Base-by-base conservation (phyloP, 2,888 invertebrate species). In the Scaeva pyrastri region DNA sequence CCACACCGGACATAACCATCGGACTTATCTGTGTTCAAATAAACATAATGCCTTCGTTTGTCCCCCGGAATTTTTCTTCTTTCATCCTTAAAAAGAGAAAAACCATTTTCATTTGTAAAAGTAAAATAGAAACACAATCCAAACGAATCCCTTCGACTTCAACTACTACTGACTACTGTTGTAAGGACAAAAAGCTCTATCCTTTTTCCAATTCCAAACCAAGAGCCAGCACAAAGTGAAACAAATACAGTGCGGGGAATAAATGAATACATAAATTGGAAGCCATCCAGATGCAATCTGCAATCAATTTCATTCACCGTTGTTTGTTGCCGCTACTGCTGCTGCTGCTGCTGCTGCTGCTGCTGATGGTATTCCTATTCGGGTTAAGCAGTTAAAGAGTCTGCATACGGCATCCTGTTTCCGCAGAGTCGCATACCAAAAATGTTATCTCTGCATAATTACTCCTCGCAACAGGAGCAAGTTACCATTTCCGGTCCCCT, bases 221-320 rank as follows among this genome's bases (percentile, higher is more conserved):
- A 16, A 31, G 16, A 21, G 72, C 48, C 23, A 43, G 66, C 55
- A 62, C 56, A 45, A 68, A 74, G 72, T 75, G 64, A 77, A 81
- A 73, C 81, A 81, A 85, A 56, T 55, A 62, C 39, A 72, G 58
- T 66, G 60, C 58, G 45, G 72, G 41, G 71, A 50, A 81, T 86
- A 86, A 81, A 76, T 85, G 72, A 77, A 81, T 73, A 82, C 70
- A 86, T 64, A 82, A 86, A 86, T 82, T 81, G 82, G 82, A 86
- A 70, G 31, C 52, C 56, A 58, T 77, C 77, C 86, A 81, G 81
- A 81, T 86, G 81, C 77, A 86, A 86, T 86, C 76, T 77, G 76
- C 85, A 86, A 81, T 86, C 85, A 81, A 86, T 86, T 81, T 39
- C n/a, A 62, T 73, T 76, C 56, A 31, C 71, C 75, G 74, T 64